Base-by-base conservation (phyloP, 2,888 invertebrate genomes). In the Eristalinus sepulchralis region DNA sequence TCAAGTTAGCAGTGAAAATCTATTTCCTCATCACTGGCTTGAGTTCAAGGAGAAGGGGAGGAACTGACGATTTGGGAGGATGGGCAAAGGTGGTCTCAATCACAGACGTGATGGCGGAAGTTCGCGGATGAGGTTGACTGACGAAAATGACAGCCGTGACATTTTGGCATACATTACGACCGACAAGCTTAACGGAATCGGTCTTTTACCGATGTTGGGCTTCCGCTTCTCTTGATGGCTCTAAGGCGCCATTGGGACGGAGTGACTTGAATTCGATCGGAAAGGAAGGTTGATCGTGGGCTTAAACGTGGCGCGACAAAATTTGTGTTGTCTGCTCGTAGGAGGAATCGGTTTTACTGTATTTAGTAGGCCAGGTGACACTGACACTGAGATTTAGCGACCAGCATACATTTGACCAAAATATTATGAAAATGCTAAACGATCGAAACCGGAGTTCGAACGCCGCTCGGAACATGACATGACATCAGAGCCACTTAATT, bases 101-200 rank as follows among this genome's bases (percentile, higher is more conserved):
- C 47, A 27, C 68, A 22, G 9, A 17, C 34, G 20, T 68, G 68
- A 68, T 57, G 55, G 57, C 60, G 71, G 71, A 71, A 71, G 71
- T 39, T 31, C n/a, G 57, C 33, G 31, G 17, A 68, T 24, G 47
- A 22, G 11, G 53, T 53, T 27, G 55, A 13, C 13, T 11, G 24
- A 47, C 57, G 8, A 33, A 70, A 57, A 36, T 24, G 67, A 17
- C 59, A 71, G 31, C 71, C 71, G 47, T 71, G 60, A 71, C 71
- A 71, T 60, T 36, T 20, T 13, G 31, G 60, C 60, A 71, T 39
- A 60, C 39, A 47, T 71, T 71, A 39, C 24, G 39, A 39, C 36
- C 22, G 36, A 36, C 34, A 24, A 8, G 39, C 60, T 39, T 9
- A 39, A 60, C 27, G 39, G 39, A 60, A 60, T 60, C 59, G 11